Evolutionary conservation across 1,140 invertebrate species (phyloP), one percentile per base, ranked within the genome.

Genomic region (Melitaea cinxia): DNA sequence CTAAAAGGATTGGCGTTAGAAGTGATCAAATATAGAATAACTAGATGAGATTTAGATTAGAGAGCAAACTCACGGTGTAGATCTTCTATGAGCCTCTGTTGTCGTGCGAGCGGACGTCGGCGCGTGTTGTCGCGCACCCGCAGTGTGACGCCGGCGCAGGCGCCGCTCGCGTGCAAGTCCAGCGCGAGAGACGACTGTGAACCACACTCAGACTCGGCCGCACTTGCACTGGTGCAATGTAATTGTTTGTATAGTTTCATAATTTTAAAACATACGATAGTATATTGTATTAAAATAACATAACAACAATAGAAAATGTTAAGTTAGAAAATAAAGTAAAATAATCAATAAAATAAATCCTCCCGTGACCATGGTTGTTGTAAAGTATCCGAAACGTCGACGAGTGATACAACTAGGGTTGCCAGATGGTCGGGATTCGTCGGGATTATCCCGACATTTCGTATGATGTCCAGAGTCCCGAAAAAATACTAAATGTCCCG

Each of bases 111-210:
- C 30, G 95, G 94, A 77, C 96, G 95, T 14, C 95, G 89, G 23
- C 94, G 93, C 9, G 94, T 94, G 28, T 95, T 95, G 83, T 96
- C 94, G 59, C 93, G 92, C 26, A 95, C 92, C 53, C 92, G 93
- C 37, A 95, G 82, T 4, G 95, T 95, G 10, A 95, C 93, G 28
- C 94, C 93, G 1, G 94, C 94, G 21, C 95, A 95, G 55, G 94
- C 82, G 92, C 94, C 79, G 92, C 93, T 91, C 77, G 91, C 91
- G 77, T 95, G 94, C 39, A 95, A 78, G 78, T 96, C 95, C 91
- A 96, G 91, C 4, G 94, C 94, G 92, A 96, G 93, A 0, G 95
- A 95, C 19, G 91, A 94, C 84, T 94, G 94, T 66, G 92, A 95
- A 35, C 91, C 94, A 72, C 89, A 92, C 68, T 92, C 92, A 45